These are phyloP conservation scores for Myocastor coypus DNA, from an alignment of 2,113 vertebrate genomes.

Conservation along the genomic window DNA sequence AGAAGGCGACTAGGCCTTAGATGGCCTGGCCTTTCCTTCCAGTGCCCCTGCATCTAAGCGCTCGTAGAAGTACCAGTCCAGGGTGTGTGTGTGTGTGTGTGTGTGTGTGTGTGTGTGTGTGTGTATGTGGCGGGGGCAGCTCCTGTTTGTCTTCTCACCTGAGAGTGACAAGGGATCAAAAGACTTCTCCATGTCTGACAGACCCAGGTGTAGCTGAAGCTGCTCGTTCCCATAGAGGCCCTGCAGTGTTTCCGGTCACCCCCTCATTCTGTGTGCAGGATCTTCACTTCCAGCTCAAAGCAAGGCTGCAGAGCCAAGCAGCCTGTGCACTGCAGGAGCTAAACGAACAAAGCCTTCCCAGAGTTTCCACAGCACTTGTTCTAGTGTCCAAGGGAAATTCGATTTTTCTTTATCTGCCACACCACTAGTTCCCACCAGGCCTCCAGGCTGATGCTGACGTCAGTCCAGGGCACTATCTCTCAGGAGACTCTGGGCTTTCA, in stretches of 20 bases:
- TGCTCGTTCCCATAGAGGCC: background rate
- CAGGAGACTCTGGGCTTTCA: no score
- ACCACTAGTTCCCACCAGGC: background rate
- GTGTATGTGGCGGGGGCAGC: no score
- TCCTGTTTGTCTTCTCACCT: no score
- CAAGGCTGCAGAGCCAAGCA: background rate
- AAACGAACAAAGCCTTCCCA: background rate
- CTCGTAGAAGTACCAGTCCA: background rate
- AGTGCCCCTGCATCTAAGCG: background rate
- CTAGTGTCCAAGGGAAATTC: background rate
- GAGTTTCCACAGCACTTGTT: background rate
- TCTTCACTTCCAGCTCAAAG: background rate
- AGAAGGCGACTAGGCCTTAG: accelerated
- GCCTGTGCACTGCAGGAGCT: background rate
- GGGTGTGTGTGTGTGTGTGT: no score
- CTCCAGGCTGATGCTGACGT: no score
- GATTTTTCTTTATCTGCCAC: background rate
- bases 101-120: no score
- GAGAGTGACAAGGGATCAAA: background rate
- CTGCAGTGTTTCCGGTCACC: background rate
- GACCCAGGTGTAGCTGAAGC: background rate
- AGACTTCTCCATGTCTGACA: background rate
- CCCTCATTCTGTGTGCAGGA: background rate
- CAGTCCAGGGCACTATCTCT: no score
- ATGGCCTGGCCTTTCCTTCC: background rate